Conservation (phyloP, 2,888 invertebrate species). For the Actias luna region DNA sequence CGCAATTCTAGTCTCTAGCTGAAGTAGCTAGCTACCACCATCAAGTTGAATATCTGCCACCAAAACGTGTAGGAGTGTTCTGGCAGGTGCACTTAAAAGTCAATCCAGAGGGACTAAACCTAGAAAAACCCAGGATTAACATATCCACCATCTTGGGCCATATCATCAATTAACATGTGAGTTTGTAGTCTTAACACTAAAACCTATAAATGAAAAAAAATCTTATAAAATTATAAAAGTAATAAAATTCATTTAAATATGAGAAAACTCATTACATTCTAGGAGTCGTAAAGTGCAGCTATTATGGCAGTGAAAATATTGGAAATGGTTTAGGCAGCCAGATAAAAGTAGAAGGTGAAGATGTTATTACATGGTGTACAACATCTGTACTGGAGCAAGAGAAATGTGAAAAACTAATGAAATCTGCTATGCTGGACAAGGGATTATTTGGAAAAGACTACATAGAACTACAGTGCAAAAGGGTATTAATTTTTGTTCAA, state of each 20-base stretch:
- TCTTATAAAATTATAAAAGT: no score
- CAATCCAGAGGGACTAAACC: no score
- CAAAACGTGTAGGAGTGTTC: no score
- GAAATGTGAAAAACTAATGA: slow-evolving; percentile 91
- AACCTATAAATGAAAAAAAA: no score
- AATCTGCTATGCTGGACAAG: slow-evolving; percentile 84
- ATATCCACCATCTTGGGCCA: no score
- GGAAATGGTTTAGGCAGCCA: slow-evolving; percentile 39
- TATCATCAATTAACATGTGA: no score
- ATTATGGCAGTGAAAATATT: slow-evolving; percentile 39
- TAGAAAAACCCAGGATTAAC: no score
- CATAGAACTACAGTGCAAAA: slow-evolving; percentile 85
- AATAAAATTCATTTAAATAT: neutral
- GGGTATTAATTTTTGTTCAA: slow-evolving; percentile 61
- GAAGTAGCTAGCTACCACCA: no score
- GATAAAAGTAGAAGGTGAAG: slow-evolving; percentile 56
- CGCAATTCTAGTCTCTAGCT: no score
- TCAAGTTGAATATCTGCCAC: no score
- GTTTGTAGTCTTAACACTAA: no score
- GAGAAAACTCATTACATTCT: neutral
- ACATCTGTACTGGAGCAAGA: slow-evolving; percentile 87
- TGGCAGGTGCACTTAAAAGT: no score
- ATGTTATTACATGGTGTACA: slow-evolving; percentile 90
- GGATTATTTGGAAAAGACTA: slow-evolving; percentile 83
- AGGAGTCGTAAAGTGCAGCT: slow-evolving; percentile 28